Base-by-base conservation (phyloP, 2,888 invertebrate species). In the Carcina quercana region DNA sequence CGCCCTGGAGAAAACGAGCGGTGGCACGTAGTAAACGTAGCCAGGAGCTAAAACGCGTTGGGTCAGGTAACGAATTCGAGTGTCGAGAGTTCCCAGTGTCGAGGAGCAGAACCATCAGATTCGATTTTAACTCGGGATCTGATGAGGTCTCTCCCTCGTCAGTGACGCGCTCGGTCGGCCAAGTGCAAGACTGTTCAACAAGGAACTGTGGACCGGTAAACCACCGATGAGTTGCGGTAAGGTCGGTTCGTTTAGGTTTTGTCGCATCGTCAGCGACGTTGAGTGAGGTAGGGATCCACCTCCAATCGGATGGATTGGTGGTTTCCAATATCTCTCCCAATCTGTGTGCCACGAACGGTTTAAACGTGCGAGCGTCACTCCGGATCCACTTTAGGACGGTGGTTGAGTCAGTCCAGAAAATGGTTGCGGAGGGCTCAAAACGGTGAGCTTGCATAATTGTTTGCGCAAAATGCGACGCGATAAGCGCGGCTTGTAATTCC, bases 261-360 rank as follows among this genome's bases (percentile, higher is more conserved):
- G 40, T 38, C 0, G 40, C 38, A n/a, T 38, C 41, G 8, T 47
- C 45, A 0, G 40, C 45, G 1, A 35, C 32, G 25, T 47, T 49
- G 0, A 25, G 10, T 1, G 33, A 30, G 1, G 40, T 39, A 0
- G 47, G 47, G 3, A 45, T 25, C 36, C 38, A 47, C 3, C 34
- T 20, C 46, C 43, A 46, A 1, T 40, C 28, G 1, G 24, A 30
- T 1, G 20, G n/a, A 0, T 13, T 24, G 2, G 40, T 30, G 5
- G 10, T 28, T 3, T 47, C 45, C 10, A 33, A 28, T 8, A 47
- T 49, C 10, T 40, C 40, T 1, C 41, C 45, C 1, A 47, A n/a
- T 3, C 45, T 12, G 29, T 52, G 43, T 1, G 46, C 45, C 8
- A 44, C 40, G 21, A 39, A 44, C 0, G 35, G 28, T 28, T 42